These are phyloP conservation scores for Luffia ferchaultella DNA, from an alignment of 2,888 invertebrate species.

Conservation along the genomic window DNA sequence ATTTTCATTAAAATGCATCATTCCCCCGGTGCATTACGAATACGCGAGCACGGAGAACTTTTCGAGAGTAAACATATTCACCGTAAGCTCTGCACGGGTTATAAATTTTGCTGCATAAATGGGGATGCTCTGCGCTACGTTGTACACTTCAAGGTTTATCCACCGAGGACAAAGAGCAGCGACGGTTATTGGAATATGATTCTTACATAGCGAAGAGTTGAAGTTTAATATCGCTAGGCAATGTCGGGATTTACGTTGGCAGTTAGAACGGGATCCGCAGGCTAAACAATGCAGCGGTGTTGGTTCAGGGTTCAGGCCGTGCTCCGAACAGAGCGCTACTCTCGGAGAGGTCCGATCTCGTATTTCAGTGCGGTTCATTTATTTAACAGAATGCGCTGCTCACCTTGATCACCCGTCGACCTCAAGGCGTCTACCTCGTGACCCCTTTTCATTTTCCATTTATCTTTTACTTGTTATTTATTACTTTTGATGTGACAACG, in stretches of 20 bases:
- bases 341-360: neutral
- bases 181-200: slow-evolving; percentile 21
- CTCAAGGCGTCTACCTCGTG: slow-evolving; percentile 4
- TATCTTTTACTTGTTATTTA: too few species aligned
- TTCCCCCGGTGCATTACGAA: slow-evolving; percentile 13
- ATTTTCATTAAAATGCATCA: slow-evolving; percentile 22
- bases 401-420: neutral
- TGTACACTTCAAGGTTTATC: slow-evolving; percentile 27
- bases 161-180: slow-evolving; percentile 21
- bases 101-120: slow-evolving; percentile 33
- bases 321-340: slow-evolving; percentile 16
- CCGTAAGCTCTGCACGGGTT: slow-evolving; percentile 24
- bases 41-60: slow-evolving; percentile 12
- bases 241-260: slow-evolving; percentile 28
- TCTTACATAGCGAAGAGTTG: slow-evolving; percentile 21
- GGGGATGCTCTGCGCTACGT: slow-evolving; percentile 27
- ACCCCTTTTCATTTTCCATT: slow-evolving; percentile 6
- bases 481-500: too few species aligned
- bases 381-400: slow-evolving; percentile 9
- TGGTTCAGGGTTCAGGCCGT: slow-evolving; percentile 44
- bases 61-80: slow-evolving; percentile 24
- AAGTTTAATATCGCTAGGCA: slow-evolving; percentile 22
- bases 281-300: slow-evolving; percentile 41
- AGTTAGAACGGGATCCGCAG: slow-evolving; percentile 37
- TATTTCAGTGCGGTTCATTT: slow-evolving; percentile 6